Evolutionary conservation across 2,888 invertebrate genomes (phyloP).

Genomic region (Uloborus plumipes): DNA sequence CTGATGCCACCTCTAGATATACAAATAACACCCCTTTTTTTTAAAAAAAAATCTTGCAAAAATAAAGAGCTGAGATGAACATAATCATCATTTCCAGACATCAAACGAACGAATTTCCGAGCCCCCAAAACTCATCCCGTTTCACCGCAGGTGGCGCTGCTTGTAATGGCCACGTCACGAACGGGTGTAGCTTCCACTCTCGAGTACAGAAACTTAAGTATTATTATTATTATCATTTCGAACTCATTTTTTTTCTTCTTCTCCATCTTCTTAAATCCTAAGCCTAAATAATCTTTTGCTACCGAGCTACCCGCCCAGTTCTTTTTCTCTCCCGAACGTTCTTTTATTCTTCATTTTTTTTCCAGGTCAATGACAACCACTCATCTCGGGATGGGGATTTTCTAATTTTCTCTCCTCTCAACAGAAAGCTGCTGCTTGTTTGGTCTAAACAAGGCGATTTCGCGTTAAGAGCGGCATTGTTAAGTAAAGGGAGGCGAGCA

Average conservation of each 20-base stretch:
- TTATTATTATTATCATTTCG: constrained; percentile 20
- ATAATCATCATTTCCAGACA: neutral
- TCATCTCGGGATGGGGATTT: constrained; percentile 3
- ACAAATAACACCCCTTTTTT: no score
- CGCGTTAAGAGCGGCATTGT: no score
- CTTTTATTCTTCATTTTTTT: neutral
- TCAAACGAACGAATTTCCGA: constrained; percentile 21
- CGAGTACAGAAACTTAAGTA: constrained; percentile 21
- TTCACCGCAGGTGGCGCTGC: constrained; percentile 46
- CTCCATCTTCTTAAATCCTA: constrained; percentile 31
- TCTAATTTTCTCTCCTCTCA: neutral
- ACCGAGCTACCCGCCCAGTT: constrained; percentile 54
- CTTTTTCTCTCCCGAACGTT: constrained; percentile 19
- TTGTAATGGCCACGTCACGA: constrained; percentile 53
- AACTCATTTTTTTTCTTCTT: no score
- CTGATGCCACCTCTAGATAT: no score
- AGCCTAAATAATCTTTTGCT: constrained; percentile 60
- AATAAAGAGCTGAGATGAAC: no score
- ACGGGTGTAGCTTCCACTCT: constrained; percentile 19
- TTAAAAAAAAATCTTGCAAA: no score
- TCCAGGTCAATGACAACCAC: constrained; percentile 13
- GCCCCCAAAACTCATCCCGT: neutral
- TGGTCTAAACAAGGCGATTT: no score
- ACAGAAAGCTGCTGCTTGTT: neutral
- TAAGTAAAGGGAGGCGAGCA: no score